Evolutionary conservation across 2,797 vertebrate species (phyloP), one percentile per base, ranked within the genome.

Genomic region (Parotocinclus haroldoi): DNA sequence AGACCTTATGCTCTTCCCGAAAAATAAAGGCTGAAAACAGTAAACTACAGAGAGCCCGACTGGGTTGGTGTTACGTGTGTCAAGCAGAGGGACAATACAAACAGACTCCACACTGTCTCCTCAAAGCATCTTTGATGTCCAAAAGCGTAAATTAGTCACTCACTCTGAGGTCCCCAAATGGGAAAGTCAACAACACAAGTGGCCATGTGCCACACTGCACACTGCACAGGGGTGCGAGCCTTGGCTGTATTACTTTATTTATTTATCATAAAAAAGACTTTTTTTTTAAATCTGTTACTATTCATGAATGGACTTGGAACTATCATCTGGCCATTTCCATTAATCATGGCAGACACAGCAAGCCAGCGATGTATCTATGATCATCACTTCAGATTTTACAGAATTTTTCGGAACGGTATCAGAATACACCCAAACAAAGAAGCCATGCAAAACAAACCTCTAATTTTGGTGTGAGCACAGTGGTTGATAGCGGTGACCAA

Each of bases 111-210:
- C 80, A 67, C 77, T 72, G 56, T 76, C 77, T 83, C 80, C 86
- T 87, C 83, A 86, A 83, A 85, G 50, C 53, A 66, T 76, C 78
- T 87, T 86, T 85, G 73, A 84, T 84, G 78, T 81, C 65, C 81
- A 78, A 84, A 78, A 71, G 76, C 72, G 74, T 67, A 83, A 87
- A 86, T 83, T 71, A 80, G 75, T 77, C 72, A 71, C 55, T 69
- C 58, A 69, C 71, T 75, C 61, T 66, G 76, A 68, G 78, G 58
- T 58, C 58, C 10, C 9, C 38, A 36, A 19, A 68, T 76, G 9
- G 49, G 38, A 45, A n/a, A 17, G 38, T 39, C 77, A 42, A 74
- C 53, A 58, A 45, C 79, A 81, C 68, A 82, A 82, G 65, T 37
- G 40, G 42, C 66, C 48, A 10, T 60, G 11, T 48, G 27, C 44